phyloP scores from a whole-genome alignment of 2,888 invertebrate genomes.

The Pristionchus arcanus region DNA sequence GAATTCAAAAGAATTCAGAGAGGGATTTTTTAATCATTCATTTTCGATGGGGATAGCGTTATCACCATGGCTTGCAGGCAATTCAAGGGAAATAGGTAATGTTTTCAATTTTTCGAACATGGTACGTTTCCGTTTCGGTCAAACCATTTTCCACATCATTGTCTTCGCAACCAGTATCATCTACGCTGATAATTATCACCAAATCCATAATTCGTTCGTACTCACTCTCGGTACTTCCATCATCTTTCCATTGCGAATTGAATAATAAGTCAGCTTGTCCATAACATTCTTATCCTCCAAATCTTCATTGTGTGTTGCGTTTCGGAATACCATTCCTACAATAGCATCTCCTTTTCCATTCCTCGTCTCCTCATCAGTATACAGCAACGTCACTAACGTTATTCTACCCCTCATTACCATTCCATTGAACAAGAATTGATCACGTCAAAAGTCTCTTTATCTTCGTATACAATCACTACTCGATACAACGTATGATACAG shows the following conservation, averaged over 20 bases:
- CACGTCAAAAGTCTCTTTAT: conserved; percentile 44
- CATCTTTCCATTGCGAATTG: conserved; percentile 38
- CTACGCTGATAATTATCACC: background rate
- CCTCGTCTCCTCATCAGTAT: conserved; percentile 14
- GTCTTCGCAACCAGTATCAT: background rate
- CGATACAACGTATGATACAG: conserved; percentile 49
- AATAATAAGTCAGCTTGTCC: conserved; percentile 20
- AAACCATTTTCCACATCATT: background rate
- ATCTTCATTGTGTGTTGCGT: conserved; percentile 12
- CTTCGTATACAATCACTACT: conserved; percentile 47
- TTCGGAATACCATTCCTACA: conserved; percentile 37
- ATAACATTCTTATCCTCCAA: conserved; percentile 11
- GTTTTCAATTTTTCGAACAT: too few species aligned
- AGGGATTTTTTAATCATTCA: too few species aligned
- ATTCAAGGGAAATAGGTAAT: too few species aligned
- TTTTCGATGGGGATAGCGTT: too few species aligned
- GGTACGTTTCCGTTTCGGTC: background rate
- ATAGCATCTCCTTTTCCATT: background rate
- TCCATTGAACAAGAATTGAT: background rate
- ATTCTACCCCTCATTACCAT: background rate
- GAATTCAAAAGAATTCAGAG: too few species aligned
- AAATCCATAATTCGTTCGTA: background rate
- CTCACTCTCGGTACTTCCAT: conserved; percentile 46
- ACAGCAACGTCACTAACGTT: conserved; percentile 25
- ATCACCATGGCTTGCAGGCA: too few species aligned